phyloP scores from a whole-genome alignment of 2,797 vertebrate species.

The Semotilus atromaculatus region DNA sequence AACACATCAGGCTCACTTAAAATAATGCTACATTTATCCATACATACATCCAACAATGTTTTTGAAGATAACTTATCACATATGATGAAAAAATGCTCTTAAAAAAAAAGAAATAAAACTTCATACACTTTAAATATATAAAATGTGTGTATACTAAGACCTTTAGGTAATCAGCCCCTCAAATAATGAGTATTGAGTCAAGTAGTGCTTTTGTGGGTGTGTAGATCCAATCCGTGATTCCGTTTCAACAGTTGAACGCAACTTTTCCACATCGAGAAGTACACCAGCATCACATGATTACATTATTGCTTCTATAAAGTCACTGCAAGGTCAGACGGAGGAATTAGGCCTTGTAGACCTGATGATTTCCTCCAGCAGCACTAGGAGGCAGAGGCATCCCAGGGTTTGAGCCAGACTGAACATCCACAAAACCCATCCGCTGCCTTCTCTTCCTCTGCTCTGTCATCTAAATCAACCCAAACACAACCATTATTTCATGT shows the following conservation, averaged over 20 bases:
- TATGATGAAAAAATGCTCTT: background rate
- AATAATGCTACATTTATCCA: constrained; percentile 15
- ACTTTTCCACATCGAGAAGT: background rate
- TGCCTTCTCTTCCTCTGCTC: constrained; percentile 83
- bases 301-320: constrained; percentile 28
- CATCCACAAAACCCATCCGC: constrained; percentile 80
- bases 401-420: constrained; percentile 67
- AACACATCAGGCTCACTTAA: constrained; percentile 10
- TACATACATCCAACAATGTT: constrained; percentile 5
- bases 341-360: constrained; percentile 66
- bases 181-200: background rate
- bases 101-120: background rate
- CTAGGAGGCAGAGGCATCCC: constrained; percentile 66
- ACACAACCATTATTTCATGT: background rate
- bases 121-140: background rate
- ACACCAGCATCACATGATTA: background rate
- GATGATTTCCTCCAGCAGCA: constrained; percentile 75
- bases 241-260: background rate
- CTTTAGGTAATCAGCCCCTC: background rate
- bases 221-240: constrained; percentile 7
- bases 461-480: constrained; percentile 72
- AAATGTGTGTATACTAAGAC: background rate
- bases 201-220: constrained; percentile 32
- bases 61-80: constrained; percentile 2
- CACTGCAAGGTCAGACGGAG: background rate